Conservation (phyloP, 2,888 invertebrate genomes). For the Myopa testacea region DNA sequence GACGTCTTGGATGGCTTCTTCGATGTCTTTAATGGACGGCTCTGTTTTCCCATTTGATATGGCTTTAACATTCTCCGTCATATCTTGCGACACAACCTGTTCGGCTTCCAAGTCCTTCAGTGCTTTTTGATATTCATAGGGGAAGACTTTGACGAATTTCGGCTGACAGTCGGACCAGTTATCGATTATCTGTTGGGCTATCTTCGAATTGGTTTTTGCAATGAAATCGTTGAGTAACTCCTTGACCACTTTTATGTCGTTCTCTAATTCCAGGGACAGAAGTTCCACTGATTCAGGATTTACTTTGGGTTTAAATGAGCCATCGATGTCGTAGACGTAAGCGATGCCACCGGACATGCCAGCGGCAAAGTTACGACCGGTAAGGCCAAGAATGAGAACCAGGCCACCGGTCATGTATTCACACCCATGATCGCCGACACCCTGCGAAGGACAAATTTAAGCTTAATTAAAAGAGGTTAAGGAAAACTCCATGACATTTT, state of each 20-base stretch:
- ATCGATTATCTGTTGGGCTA: conserved; percentile 82
- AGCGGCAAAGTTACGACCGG: conserved; percentile 98
- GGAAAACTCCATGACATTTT: neutral
- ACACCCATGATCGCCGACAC: conserved; percentile 99
- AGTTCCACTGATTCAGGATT: conserved; percentile 97
- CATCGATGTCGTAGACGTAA: conserved; percentile 91
- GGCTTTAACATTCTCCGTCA: conserved; percentile 52
- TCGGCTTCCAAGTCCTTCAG: conserved; percentile 76
- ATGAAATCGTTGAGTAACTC: conserved; percentile 85
- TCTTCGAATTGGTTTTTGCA: conserved; percentile 86
- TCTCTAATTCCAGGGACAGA: conserved; percentile 79
- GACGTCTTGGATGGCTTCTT: conserved; percentile 85
- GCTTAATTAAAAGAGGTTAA: neutral
- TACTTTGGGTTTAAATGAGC: conserved; percentile 86
- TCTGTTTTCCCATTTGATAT: conserved; percentile 66
- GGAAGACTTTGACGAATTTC: conserved; percentile 95
- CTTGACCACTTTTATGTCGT: conserved; percentile 83
- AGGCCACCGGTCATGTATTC: conserved; percentile 99
- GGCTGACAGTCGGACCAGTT: conserved; percentile 83
- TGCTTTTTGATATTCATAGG: conserved; percentile 94
- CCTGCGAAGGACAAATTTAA: conserved; percentile 67
- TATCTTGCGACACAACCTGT: conserved; percentile 57
- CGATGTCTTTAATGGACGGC: conserved; percentile 81
- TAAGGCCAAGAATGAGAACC: conserved; percentile 91
- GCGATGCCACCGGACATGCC: conserved; percentile 98